These are phyloP conservation scores for Paragorgia papillata DNA, from an alignment of 92 coral and sea anemone species.

Conservation along the genomic window DNA sequence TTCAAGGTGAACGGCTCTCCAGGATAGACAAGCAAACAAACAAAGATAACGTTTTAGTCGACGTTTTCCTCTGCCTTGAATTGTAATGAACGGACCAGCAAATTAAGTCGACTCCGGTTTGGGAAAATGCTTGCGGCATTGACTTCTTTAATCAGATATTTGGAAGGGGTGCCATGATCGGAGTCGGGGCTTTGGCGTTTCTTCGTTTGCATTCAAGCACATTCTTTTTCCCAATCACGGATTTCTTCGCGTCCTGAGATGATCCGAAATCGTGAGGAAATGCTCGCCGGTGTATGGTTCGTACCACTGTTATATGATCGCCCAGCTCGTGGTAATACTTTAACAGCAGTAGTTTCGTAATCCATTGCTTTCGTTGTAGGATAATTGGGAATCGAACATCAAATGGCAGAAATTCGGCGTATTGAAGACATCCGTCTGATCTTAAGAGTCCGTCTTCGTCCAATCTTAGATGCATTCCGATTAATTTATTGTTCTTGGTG, in stretches of 20 bases:
- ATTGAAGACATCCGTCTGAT: not conserved
- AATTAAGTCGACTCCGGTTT: slow-evolving; percentile 63
- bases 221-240: no score
- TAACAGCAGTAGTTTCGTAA: slow-evolving; percentile 36
- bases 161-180: slow-evolving; percentile 60
- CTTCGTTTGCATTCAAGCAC: slow-evolving; percentile 29
- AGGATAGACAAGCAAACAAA: slow-evolving; percentile 55
- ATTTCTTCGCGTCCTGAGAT: no score
- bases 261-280: slow-evolving; percentile 40
- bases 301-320: slow-evolving; percentile 34
- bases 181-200: slow-evolving; percentile 16
- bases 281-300: slow-evolving; percentile 29
- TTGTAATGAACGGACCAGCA: no score
- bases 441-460: no score
- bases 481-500: no score
- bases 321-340: slow-evolving; percentile 29
- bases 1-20: slow-evolving; percentile 3
- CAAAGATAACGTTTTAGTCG: no score
- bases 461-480: no score
- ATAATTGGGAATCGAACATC: no score
- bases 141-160: slow-evolving; percentile 42
- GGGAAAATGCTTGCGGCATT: slow-evolving; percentile 55
- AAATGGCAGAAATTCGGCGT: slow-evolving; percentile 19
- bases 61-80: no score
- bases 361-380: slow-evolving; percentile 32